Evolutionary conservation across 2,888 invertebrate genomes (phyloP), one percentile per base, ranked within the genome.

Genomic region (Urechis unicinctus): DNA sequence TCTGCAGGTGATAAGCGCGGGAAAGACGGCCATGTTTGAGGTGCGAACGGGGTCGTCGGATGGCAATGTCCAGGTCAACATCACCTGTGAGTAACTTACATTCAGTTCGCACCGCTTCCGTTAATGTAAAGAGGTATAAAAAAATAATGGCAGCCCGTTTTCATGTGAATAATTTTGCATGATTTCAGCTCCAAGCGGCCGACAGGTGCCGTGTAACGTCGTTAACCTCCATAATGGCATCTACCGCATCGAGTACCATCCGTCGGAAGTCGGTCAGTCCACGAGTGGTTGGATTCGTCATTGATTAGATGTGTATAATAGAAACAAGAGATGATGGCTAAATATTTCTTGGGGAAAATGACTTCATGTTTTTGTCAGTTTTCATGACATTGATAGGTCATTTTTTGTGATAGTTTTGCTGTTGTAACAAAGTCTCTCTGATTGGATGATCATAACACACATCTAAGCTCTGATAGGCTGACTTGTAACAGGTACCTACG

Each of bases 1-100:
- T 0, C 80, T 91, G 68, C 92, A 94, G 70, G 91, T 92, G 78
- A 88, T 94, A 30, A 88, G 91, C 1, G 90, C 94, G 22, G 88
- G 91, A 44, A 85, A 87, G 55, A 81, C 87, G 5, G 89, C 93
- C 66, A 86, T 86, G 3, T 93, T 95, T 79, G 85, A 86, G 54
- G 88, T 95, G 49, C 91, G 93, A 74, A 89, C 92, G 36, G 89
- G 91, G 58, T 85, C 63, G n/a, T 60, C 64, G n/a, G 66, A 66
- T 30, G 69, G 73, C 41, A 56, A 72, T 54, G 43, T 56, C 36
- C 24, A 30, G 17, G 50, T 50, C 31, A 53, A 46, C 29, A 55
- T 60, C 51, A 55, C 55, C n/a, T 49, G 60, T 60, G 43, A 50
- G 50, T 55, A 25, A 26, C 24, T 21, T n/a, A 9, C 26, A 22